phyloP scores from a whole-genome alignment of 2,797 vertebrate species.

The Sphenopsis melanotis region DNA sequence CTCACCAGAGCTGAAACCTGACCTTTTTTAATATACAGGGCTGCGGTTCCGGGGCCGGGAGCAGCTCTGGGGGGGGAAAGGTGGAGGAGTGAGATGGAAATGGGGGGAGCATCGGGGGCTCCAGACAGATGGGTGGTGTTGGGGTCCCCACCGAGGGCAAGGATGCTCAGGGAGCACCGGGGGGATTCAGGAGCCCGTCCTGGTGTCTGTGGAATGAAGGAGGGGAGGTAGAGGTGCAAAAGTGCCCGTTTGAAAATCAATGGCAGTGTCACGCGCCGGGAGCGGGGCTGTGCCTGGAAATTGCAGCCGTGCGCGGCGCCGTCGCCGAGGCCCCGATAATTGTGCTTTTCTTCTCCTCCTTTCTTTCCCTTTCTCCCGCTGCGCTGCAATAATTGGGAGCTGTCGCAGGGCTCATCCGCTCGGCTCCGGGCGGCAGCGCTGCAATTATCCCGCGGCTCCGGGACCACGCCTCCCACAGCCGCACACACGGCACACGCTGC shows the following conservation, averaged over 20 bases:
- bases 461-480: conserved; percentile 70
- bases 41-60: neutral
- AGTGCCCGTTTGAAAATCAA: neutral
- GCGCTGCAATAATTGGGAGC: conserved; percentile 77
- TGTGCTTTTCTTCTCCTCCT: conserved; percentile 52
- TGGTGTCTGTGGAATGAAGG: neutral
- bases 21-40: conserved; percentile 59
- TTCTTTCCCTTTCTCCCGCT: conserved; percentile 30
- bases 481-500: conserved; percentile 53
- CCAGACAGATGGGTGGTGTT: accelerated
- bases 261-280: neutral
- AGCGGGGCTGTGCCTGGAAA: conserved; percentile 29
- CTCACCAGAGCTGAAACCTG: conserved; percentile 55
- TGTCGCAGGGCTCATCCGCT: conserved; percentile 69
- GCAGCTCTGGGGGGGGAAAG: conserved; percentile 8
- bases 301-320: conserved; percentile 7
- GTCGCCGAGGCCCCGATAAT: conserved; percentile 66
- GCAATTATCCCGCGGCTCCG: conserved; percentile 76
- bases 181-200: neutral
- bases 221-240: neutral
- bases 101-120: accelerated
- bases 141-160: accelerated
- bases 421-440: conserved; percentile 70
- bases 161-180: accelerated
- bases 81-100: neutral